phyloP scores from a whole-genome alignment of 1,140 invertebrate genomes.

The Leptinotarsa defecta region DNA sequence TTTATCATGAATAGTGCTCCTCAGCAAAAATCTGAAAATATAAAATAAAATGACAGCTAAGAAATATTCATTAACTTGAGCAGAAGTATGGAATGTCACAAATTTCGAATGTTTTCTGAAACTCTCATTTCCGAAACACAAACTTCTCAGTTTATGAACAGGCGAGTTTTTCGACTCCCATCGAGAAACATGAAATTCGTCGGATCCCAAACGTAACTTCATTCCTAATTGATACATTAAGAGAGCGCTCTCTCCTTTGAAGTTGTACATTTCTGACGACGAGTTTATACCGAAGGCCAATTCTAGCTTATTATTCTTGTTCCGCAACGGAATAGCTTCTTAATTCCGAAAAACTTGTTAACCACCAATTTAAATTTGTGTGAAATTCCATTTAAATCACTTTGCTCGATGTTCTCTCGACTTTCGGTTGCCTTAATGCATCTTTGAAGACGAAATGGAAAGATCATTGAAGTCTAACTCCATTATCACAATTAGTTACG shows the following conservation, averaged over 20 bases:
- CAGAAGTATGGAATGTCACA: too few species aligned
- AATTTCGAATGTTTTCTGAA: too few species aligned
- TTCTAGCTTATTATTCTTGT: slow-evolving; percentile 45
- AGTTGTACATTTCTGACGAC: slow-evolving; percentile 39
- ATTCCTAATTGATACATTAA: slow-evolving; percentile 48
- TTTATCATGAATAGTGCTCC: too few species aligned
- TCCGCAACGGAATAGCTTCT: slow-evolving; percentile 46
- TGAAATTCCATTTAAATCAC: slow-evolving; percentile 41
- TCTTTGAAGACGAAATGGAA: slow-evolving; percentile 33
- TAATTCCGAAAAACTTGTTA: slow-evolving; percentile 50
- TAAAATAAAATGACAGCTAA: too few species aligned
- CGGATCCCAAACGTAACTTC: slow-evolving; percentile 36
- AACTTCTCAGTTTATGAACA: background rate
- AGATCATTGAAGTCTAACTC: slow-evolving; percentile 22
- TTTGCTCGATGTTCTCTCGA: slow-evolving; percentile 33
- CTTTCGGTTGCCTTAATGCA: slow-evolving; percentile 33
- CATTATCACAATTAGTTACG: background rate
- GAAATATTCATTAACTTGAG: too few species aligned
- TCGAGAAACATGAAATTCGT: background rate
- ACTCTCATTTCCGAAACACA: too few species aligned
- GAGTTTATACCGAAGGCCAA: slow-evolving; percentile 34
- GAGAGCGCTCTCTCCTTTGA: slow-evolving; percentile 40
- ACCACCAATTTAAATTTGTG: slow-evolving; percentile 47
- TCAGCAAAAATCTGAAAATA: too few species aligned
- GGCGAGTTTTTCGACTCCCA: background rate